A percentile compares a stretch with the other conserved stretches of the same genome.
Conservation (phyloP, 2,797 vertebrate species). For the Sciaenops ocellatus region DNA sequence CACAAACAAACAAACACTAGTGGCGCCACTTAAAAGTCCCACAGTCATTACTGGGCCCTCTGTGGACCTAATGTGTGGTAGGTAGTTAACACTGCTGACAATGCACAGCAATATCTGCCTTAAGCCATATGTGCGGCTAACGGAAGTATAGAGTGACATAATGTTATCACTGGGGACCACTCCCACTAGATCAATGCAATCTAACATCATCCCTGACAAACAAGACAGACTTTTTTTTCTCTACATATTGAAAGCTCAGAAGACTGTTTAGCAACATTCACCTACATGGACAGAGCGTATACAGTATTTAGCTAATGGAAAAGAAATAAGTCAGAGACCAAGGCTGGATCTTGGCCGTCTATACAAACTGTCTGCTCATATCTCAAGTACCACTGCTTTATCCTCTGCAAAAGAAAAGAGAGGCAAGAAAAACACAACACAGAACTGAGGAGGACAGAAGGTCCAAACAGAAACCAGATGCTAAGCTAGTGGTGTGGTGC, state of each 20-base stretch:
- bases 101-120: slow-evolving; percentile 52
- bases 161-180: slow-evolving; percentile 43
- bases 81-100: slow-evolving; percentile 62
- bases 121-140: slow-evolving; percentile 25
- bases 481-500: slow-evolving; percentile 39
- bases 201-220: slow-evolving; percentile 19
- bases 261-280: slow-evolving; percentile 18
- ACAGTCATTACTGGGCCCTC: slow-evolving; percentile 41
- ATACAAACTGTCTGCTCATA: not conserved
- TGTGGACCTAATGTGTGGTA: slow-evolving; percentile 45
- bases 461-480: slow-evolving; percentile 73
- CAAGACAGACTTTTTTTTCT: not conserved
- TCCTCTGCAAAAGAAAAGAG: slow-evolving; percentile 5
- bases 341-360: not conserved
- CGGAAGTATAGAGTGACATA: slow-evolving; percentile 24
- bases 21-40: slow-evolving; percentile 9
- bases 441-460: slow-evolving; percentile 23
- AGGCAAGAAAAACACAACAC: slow-evolving; percentile 20
- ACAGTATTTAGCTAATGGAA: slow-evolving; percentile 7
- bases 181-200: slow-evolving; percentile 49
- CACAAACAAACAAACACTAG: slow-evolving; percentile 8
- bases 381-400: slow-evolving; percentile 3
- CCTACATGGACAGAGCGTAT: not conserved
- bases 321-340: not conserved
- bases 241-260: not conserved